phyloP scores from a whole-genome alignment of 1,140 invertebrate species.

The Tetramorium simillimum region DNA sequence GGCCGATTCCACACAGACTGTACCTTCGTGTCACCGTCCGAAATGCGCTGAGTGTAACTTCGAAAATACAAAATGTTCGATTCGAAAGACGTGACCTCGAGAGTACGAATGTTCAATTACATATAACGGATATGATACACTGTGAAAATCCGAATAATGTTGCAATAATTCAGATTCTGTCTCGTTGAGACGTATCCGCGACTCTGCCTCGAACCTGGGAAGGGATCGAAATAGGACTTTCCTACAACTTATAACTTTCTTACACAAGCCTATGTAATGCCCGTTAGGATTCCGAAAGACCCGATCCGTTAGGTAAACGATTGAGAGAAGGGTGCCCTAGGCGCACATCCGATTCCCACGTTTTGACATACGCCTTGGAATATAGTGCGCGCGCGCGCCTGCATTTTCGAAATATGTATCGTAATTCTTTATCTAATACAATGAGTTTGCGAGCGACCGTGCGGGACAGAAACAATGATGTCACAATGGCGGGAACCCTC shows the following conservation, averaged over 20 bases:
- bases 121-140: neutral
- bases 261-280: neutral
- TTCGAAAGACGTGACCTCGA: neutral
- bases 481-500: slow-evolving; percentile 50
- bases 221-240: neutral
- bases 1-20: slow-evolving; percentile 16
- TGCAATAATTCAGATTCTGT: neutral
- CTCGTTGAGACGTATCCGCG: neutral
- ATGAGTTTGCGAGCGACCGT: neutral
- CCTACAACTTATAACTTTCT: neutral
- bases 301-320: slow-evolving; percentile 7
- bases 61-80: slow-evolving; percentile 5
- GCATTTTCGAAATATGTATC: slow-evolving; percentile 44
- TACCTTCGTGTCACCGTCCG: neutral
- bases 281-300: neutral
- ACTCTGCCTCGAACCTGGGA: neutral
- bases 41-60: neutral
- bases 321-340: neutral
- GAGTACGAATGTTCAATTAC: neutral
- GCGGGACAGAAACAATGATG: slow-evolving; percentile 44
- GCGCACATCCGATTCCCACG: slow-evolving; percentile 16
- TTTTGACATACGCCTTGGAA: neutral
- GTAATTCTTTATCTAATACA: slow-evolving; percentile 57
- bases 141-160: neutral
- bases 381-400: neutral